These are phyloP conservation scores for Chironomus tentans DNA, from an alignment of 2,888 invertebrate species.

Conservation along the genomic window DNA sequence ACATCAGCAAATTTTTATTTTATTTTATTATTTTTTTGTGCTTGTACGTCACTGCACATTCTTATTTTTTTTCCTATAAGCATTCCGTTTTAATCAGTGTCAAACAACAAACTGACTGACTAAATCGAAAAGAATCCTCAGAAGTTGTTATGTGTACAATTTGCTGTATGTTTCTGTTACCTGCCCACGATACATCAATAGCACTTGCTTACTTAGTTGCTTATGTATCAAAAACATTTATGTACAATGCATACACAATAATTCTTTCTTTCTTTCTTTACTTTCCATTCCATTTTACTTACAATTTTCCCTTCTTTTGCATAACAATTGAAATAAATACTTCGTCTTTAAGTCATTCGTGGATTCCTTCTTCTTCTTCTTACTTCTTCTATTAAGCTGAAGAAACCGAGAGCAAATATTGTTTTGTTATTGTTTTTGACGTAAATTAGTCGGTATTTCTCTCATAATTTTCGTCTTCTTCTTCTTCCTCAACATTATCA, in stretches of 20 bases:
- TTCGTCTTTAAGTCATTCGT: not conserved
- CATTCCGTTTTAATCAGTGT: not conserved
- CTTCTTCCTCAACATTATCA: not conserved
- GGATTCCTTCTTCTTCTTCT: not conserved
- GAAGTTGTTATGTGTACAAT: not conserved
- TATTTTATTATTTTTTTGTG: not conserved
- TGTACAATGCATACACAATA: not conserved
- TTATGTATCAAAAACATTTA: not conserved
- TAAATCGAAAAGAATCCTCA: constrained; percentile 1
- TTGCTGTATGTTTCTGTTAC: constrained; percentile 1
- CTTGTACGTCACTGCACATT: not conserved
- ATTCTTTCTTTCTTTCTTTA: not conserved
- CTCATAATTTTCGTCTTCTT: not conserved
- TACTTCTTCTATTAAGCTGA: not conserved
- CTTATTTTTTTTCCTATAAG: not conserved
- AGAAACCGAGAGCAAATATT: not conserved
- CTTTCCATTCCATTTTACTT: too few species aligned
- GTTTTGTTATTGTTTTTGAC: not conserved
- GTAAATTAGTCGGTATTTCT: not conserved
- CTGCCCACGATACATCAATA: constrained; percentile 1
- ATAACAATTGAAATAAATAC: not conserved
- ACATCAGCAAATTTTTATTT: not conserved
- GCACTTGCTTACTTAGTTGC: not conserved
- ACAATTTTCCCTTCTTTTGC: constrained; percentile 5
- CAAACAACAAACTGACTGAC: not conserved